Conservation (phyloP, 2,113 vertebrate species). For the Thamnophis sirtalis region DNA sequence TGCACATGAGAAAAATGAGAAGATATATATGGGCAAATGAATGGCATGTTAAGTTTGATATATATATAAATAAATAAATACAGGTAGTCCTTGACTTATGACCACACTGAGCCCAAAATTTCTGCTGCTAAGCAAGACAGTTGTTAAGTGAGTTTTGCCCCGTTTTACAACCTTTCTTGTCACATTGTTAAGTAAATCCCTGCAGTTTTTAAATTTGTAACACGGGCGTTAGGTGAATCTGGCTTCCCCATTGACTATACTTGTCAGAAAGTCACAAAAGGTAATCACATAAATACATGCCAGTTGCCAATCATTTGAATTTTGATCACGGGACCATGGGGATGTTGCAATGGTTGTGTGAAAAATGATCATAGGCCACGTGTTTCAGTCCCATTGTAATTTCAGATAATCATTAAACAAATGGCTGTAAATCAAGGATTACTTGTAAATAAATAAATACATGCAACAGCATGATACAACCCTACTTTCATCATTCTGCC, state of each 20-base stretch:
- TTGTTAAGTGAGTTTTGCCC: neutral
- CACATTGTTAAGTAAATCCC: neutral
- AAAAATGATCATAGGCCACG: neutral
- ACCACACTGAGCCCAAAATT: neutral
- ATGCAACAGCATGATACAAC: neutral
- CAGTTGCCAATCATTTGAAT: neutral
- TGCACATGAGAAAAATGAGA: neutral
- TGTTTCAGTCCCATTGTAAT: too few relatives aligned
- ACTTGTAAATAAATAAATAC: neutral
- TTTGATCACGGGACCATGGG: neutral
- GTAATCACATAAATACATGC: neutral
- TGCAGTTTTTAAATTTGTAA: neutral
- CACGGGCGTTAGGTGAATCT: neutral
- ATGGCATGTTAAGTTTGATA: too few relatives aligned
- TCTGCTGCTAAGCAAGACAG: neutral
- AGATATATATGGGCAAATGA: too few relatives aligned
- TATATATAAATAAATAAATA: too few relatives aligned
- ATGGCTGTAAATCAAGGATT: neutral
- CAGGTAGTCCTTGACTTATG: neutral
- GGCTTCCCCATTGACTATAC: neutral
- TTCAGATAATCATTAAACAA: neutral
- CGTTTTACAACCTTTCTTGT: neutral
- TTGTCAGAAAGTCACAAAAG: neutral
- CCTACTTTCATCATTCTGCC: neutral
- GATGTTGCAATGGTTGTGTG: neutral